Evolutionary conservation across 2,113 vertebrate genomes (phyloP).

Genomic region (Grammomys dolichurus): DNA sequence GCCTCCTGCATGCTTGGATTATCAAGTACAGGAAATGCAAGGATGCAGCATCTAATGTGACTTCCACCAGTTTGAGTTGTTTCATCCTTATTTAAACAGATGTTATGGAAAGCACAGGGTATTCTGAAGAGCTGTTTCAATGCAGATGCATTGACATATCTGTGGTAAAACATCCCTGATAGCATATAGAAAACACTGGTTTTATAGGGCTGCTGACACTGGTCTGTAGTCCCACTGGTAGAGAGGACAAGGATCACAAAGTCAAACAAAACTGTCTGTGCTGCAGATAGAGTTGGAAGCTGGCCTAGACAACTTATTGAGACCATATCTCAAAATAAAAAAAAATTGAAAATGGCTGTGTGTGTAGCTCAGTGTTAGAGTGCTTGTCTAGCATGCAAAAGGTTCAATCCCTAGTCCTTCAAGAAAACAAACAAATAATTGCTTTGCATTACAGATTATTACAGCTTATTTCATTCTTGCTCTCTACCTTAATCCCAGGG

Average conservation of each 20-base stretch:
- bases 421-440: not conserved
- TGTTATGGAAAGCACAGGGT: not conserved
- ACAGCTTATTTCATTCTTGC: not conserved
- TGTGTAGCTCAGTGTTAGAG: not conserved
- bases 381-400: not conserved
- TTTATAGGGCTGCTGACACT: not conserved
- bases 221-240: not conserved
- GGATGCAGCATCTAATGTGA: not conserved
- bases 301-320: not conserved
- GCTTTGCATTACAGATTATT: not conserved
- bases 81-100: not conserved
- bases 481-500: not conserved
- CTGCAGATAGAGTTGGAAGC: not conserved
- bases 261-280: not conserved
- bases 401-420: not conserved
- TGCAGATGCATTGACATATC: not conserved
- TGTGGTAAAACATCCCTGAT: not conserved
- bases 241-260: not conserved
- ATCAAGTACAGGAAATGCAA: not conserved
- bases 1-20: not conserved
- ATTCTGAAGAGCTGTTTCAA: not conserved
- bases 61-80: not conserved
- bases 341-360: not conserved
- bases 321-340: not conserved
- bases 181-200: not conserved